Conservation (phyloP, 2,888 invertebrate genomes). For the Nomada goodeniana region DNA sequence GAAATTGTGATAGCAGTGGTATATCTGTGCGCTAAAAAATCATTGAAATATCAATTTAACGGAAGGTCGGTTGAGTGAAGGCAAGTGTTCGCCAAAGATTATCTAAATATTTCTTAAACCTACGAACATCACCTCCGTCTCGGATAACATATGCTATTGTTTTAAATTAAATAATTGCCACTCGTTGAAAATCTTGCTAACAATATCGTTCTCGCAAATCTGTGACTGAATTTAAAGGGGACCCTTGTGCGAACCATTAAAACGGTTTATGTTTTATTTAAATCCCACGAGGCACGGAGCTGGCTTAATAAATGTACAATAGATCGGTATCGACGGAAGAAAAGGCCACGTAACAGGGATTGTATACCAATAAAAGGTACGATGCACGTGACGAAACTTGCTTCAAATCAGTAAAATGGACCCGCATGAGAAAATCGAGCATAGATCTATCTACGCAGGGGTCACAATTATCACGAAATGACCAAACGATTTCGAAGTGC, state of each 20-base stretch:
- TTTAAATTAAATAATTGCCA: background rate
- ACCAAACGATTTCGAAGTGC: slow-evolving; percentile 53
- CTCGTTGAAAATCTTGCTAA: background rate
- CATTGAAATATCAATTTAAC: background rate
- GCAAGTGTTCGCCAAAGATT: background rate
- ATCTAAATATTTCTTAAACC: background rate
- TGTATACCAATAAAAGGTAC: slow-evolving; percentile 64
- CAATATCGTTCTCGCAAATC: background rate
- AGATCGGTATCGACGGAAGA: slow-evolving; percentile 22
- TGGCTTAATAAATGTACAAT: slow-evolving; percentile 45
- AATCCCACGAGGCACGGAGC: slow-evolving; percentile 9
- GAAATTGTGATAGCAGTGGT: slow-evolving; percentile 5
- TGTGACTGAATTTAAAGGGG: background rate
- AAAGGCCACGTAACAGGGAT: slow-evolving; percentile 54
- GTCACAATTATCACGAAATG: slow-evolving; percentile 61
- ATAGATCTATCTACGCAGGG: slow-evolving; percentile 28
- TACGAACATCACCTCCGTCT: background rate
- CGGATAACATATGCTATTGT: slow-evolving; percentile 37
- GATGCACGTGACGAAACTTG: slow-evolving; percentile 18
- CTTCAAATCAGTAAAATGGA: slow-evolving; percentile 62
- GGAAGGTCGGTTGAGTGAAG: background rate
- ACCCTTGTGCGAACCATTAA: background rate
- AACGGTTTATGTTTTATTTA: slow-evolving; percentile 28
- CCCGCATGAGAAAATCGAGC: slow-evolving; percentile 73
- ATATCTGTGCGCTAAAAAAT: background rate